Evolutionary conservation across 2,797 vertebrate genomes (phyloP).

Genomic region (Siniperca undulata): DNA sequence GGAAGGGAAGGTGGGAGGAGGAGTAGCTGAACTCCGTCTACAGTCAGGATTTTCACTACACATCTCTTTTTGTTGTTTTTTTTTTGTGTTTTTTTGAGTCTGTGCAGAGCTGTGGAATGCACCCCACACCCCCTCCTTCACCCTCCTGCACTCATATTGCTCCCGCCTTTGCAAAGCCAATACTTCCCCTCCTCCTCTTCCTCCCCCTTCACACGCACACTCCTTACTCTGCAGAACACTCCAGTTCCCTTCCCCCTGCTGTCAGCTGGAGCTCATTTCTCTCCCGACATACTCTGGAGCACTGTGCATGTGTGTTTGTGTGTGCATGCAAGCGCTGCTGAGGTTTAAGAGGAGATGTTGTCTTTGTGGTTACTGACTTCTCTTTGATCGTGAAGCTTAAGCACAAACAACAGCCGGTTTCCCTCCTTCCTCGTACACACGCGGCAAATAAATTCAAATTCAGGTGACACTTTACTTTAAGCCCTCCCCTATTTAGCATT

Average conservation of each 20-base stretch:
- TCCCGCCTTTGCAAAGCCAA: constrained; percentile 70
- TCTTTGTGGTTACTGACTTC: constrained; percentile 73
- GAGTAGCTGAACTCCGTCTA: constrained; percentile 51
- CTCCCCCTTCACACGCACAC: constrained; percentile 64
- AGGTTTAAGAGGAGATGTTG: constrained; percentile 66
- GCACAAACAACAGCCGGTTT: constrained; percentile 65
- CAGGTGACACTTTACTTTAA: constrained; percentile 47
- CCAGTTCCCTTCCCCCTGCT: constrained; percentile 64
- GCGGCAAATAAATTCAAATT: constrained; percentile 37
- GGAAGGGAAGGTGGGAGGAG: constrained; percentile 22
- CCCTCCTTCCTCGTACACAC: constrained; percentile 26
- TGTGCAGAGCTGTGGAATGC: constrained; percentile 76
- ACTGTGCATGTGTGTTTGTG: constrained; percentile 10
- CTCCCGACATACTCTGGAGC: constrained; percentile 62
- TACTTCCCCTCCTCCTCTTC: constrained; percentile 39
- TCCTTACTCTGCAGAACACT: constrained; percentile 75
- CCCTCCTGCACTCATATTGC: constrained; percentile 66
- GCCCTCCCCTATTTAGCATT: constrained; percentile 1
- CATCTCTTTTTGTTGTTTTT: constrained; percentile 43
- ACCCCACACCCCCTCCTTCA: constrained; percentile 51
- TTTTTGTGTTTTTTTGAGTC: constrained; percentile 38
- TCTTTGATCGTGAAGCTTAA: constrained; percentile 66
- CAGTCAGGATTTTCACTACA: constrained; percentile 75
- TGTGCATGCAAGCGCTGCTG: constrained; percentile 39
- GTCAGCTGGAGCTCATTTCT: constrained; percentile 82